Base-by-base conservation (phyloP, 2,888 invertebrate genomes). In the Drosophila fulvimacula region DNA sequence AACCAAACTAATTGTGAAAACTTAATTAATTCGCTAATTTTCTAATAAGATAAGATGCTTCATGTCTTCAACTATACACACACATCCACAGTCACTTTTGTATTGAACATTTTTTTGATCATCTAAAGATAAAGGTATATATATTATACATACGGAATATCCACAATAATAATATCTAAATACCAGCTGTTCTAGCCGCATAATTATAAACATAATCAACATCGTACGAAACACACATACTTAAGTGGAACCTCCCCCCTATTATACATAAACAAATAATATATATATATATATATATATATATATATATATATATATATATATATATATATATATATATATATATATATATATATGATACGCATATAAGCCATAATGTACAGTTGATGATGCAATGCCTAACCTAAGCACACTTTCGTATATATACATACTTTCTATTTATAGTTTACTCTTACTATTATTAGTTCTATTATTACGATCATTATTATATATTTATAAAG, bases 341-440 rank as follows among this genome's bases (percentile, higher is more conserved):
- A 73, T 60, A 69, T 52, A 56, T 44, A 67, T 53, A 68, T 57
- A 42, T 57, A 61, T 49, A 70, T 56, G 57, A 70, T 70, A 76
- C 62, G 68, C 77, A 80, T 72, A 81, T 78, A 69, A 78, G 83
- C 83, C 83, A 83, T 82, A 89, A 68, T 83, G 83, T 83, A 83
- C 83, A 83, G 83, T 88, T 87, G 82, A 87, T 69, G 73, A 79
- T 81, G 81, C 89, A 81, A 84, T 79, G 85, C 84, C 76, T 76
- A 72, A 81, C 64, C 86, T 82, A 82, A 80, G 81, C 88, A 85
- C 86, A 74, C 69, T 76, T 82, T 82, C 76, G 65, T 56, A 69
- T 59, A 75, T 76, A 76, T 55, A 57, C 48, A 61, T 58, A 60
- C 39, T 42, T 68, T 62, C 57, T 57, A 65, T 57, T 60, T 48